Evolutionary conservation across 2,113 vertebrate genomes (phyloP).

Genomic region (Laticauda laticaudata): DNA sequence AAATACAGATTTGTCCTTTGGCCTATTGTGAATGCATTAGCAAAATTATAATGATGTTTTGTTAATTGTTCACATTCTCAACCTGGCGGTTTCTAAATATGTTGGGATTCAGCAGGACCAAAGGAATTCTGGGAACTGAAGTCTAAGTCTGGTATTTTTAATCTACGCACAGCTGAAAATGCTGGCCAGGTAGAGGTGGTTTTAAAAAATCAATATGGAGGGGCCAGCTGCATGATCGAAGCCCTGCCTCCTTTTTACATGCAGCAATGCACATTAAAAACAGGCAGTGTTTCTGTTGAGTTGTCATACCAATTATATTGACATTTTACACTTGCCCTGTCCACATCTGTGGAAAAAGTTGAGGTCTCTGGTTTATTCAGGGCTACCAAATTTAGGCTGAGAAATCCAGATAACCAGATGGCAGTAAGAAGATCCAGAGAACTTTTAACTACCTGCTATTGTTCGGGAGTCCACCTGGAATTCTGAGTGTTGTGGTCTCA

Average conservation of each 20-base stretch:
- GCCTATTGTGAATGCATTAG: not conserved
- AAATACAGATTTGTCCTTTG: not conserved
- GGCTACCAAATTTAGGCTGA: not conserved
- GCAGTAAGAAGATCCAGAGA: not conserved
- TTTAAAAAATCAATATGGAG: not conserved
- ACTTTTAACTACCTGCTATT: not conserved
- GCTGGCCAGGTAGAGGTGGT: not conserved
- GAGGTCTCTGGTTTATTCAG: not conserved
- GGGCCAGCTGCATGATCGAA: not conserved
- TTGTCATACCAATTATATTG: not conserved
- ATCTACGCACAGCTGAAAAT: not conserved
- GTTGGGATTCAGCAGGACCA: not conserved
- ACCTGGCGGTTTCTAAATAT: not conserved
- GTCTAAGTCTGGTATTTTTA: not conserved
- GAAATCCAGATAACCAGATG: not conserved
- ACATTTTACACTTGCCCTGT: not conserved
- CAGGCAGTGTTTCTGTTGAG: not conserved
- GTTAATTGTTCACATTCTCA: not conserved
- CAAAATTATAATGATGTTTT: conserved; percentile 29
- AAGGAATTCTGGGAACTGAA: not conserved
- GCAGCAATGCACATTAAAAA: not conserved
- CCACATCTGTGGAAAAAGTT: not conserved
- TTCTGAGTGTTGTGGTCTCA: not conserved
- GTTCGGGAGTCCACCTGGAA: not conserved
- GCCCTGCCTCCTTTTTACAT: not conserved